These are phyloP conservation scores for Callorhinus ursinus DNA, from an alignment of 2,113 vertebrate species.

Conservation along the genomic window DNA sequence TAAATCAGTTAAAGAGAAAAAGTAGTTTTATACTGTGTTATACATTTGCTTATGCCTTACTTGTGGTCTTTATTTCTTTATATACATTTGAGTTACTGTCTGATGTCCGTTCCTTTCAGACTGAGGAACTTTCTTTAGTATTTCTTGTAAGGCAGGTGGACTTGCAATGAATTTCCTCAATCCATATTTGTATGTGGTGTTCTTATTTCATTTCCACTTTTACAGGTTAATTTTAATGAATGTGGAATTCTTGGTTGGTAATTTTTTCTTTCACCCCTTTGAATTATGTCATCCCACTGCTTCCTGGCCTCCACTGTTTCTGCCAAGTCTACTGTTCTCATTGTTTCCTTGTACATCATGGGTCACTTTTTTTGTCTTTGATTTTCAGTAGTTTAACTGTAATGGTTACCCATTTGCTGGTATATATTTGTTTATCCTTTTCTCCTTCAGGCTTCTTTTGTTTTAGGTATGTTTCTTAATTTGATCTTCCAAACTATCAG, in stretches of 20 bases:
- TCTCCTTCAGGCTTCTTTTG: not conserved
- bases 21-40: not conserved
- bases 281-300: not conserved
- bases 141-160: not conserved
- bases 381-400: not conserved
- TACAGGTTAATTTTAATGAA: not conserved
- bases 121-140: not conserved
- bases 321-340: not conserved
- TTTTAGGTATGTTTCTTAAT: not conserved
- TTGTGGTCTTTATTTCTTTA: not conserved
- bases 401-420: not conserved
- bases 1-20: not conserved
- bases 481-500: not conserved
- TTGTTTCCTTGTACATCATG: not conserved
- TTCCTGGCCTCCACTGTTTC: not conserved
- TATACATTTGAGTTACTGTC: not conserved
- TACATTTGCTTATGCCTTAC: not conserved
- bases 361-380: slow-evolving; percentile 2
- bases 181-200: not conserved
- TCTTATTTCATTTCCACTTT: not conserved
- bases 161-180: not conserved
- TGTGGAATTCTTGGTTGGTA: not conserved
- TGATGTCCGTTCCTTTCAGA: not conserved
- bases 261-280: not conserved
- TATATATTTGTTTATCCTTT: slow-evolving; percentile 6